Evolutionary conservation across 2,113 vertebrate species (phyloP), one percentile per base, ranked within the genome.

Genomic region (Larimichthys crocea): DNA sequence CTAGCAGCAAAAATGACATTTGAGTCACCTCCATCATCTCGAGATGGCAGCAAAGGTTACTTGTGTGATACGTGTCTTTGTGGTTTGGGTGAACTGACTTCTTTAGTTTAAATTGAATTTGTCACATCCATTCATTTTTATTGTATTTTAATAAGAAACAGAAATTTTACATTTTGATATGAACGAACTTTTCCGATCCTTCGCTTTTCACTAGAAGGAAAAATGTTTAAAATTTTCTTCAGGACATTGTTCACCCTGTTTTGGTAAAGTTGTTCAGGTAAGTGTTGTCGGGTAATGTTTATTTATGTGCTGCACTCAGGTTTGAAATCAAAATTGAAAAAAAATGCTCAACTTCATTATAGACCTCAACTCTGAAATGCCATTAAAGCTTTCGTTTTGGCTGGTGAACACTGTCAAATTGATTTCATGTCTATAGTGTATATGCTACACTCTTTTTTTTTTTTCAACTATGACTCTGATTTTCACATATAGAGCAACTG

Each of bases 361-460:
- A 48, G 24, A 67, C 4, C 53, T 67, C 1, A 11, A 6, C 44
- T 59, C 56, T 70, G 50, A 72, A 16, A 52, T 59, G 22, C 49
- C 31, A 52, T 79, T 53, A 52, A 73, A 76, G 26, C 22, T 48
- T 44, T 3, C 40, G n/a, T n/a, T 79, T 64, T 42, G 50, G 56
- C 29, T 53, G 15, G 19, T 73, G 57, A 80, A 11, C 14, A 22
- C 17, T 64, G 31, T 67, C 24, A 60, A 14, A 70, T 64, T 17
- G 64, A 80, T 83, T 71, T 79, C 61, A 42, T 59, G 65, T n/a
- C 65, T 57, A 44, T 66, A 53, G 17, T 31, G 42, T 61, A 10
- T 64, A 66, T 55, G 12, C 53, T 42, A 17, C 26, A 10, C 8
- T 29, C 19, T 50, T 44, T 59, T 35, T 24, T 24, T 24, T 24